Base-by-base conservation (phyloP, 92 coral and sea anemone genomes). In the Zoanthus sociatus region DNA sequence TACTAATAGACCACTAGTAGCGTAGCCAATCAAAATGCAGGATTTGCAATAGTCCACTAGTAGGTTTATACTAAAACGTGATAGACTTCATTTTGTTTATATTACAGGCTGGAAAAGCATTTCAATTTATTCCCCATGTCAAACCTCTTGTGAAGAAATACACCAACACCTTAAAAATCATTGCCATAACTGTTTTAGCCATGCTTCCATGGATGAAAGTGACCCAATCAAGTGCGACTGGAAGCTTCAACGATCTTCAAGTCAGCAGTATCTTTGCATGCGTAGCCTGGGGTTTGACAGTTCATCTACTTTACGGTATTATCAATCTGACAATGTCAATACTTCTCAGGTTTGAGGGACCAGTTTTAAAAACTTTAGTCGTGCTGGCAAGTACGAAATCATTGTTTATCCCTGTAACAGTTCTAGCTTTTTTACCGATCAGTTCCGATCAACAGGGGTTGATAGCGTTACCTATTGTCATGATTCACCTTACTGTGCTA, bases 191-290 rank as follows among this genome's bases (percentile, higher is more conserved):
- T 45, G 89, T 97, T 7, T 84, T 97, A 2, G 91, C 93, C 47
- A 78, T 92, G 78, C 93, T 97, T 13, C 99, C 99, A 31, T 97
- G 99, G 99, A 87, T 97, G 92, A 97, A 97, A 78, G 95, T 97
- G 30, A 97, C 98, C 72, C 90, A 94, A 12, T 95, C 99, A 66
- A 95, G 98, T 76, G 89, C 94, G 1, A 83, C 86, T 69, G 98
- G 98, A 16, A 92, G 94, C 78, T 95, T 97, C 73, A 55, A 21
- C 5, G 53, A 69, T n/a, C 76, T 97, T 83, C 88, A 97, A 12
- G 53, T 92, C 48, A 89, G 89, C 81, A 93, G 97, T 32, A 78
- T 97, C 51, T 91, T 93, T 83, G 94, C 96, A 6, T 78, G 93
- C 33, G 73, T 95, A 11, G 95, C 92, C 46, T 97, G 99, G 99